These are phyloP conservation scores for Pachyramphus minor DNA, from an alignment of 2,113 vertebrate species.

Conservation along the genomic window DNA sequence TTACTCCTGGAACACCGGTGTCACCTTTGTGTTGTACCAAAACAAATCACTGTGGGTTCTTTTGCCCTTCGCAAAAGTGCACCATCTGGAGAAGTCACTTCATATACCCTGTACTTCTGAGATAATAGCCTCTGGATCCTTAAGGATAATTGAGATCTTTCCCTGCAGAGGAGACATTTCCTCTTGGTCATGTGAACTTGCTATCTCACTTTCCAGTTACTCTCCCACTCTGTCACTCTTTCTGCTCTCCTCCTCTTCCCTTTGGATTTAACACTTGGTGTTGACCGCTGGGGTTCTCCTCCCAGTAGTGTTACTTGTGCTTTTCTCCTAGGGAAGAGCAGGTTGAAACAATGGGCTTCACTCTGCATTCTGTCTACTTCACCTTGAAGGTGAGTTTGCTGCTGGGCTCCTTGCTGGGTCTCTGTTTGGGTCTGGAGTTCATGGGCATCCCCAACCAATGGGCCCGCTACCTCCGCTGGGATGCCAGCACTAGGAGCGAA, in stretches of 20 bases:
- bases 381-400: constrained; percentile 80
- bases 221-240: not conserved
- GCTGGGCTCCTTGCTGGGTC: constrained; percentile 81
- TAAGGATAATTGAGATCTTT: constrained; percentile 69
- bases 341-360: constrained; percentile 73
- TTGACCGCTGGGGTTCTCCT: not conserved
- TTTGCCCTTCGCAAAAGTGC: not conserved
- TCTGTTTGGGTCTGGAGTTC: constrained; percentile 88
- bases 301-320: not conserved
- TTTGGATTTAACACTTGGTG: constrained; percentile 31
- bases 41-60: not conserved
- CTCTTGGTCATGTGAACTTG: not conserved
- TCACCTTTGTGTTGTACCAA: not conserved
- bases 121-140: constrained; percentile 65
- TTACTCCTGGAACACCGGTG: not conserved
- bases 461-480: constrained; percentile 96
- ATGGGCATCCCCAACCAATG: constrained; percentile 91
- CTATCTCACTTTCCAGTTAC: not conserved
- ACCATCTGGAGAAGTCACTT: not conserved
- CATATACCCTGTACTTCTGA: not conserved
- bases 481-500: constrained; percentile 90
- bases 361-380: constrained; percentile 77
- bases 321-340: constrained; percentile 19
- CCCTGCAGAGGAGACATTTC: constrained; percentile 13
- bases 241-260: not conserved